Percentiles rank a stretch among this genome's conserved stretches.
Evolutionary conservation across 2,113 vertebrate species (phyloP).

Genomic region (Pampusana beccarii): DNA sequence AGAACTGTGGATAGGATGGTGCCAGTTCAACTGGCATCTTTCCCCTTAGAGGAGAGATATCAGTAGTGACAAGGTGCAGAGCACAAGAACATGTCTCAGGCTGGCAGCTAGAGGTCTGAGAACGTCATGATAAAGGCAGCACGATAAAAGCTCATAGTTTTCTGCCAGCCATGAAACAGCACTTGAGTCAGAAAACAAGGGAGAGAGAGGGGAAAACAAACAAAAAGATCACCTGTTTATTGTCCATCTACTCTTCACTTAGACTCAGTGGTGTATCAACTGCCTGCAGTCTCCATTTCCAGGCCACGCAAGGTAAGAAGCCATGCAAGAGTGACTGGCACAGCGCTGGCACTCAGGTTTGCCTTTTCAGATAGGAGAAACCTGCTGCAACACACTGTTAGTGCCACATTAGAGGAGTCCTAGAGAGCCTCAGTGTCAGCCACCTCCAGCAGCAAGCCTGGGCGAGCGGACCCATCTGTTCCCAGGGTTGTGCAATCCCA

Average conservation of each 20-base stretch:
- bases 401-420: no score
- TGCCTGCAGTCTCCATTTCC: not conserved
- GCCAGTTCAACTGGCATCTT: not conserved
- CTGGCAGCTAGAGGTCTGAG: not conserved
- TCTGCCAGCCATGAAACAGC: not conserved
- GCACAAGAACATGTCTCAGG: not conserved
- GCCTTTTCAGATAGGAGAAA: not conserved
- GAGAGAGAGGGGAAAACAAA: not conserved
- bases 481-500: accelerated
- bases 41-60: accelerated
- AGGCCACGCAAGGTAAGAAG: not conserved
- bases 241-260: not conserved
- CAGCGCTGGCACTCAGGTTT: not conserved
- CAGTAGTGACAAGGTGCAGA: not conserved
- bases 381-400: not conserved
- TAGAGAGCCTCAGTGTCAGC: not conserved
- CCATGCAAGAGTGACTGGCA: accelerated
- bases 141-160: not conserved
- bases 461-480: no score
- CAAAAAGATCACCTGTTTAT: not conserved
- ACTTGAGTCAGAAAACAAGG: not conserved
- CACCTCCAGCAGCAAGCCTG: not conserved
- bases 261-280: not conserved
- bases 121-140: accelerated
- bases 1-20: not conserved